phyloP scores from a whole-genome alignment of 2,113 vertebrate species.

The Pygoscelis adeliae region DNA sequence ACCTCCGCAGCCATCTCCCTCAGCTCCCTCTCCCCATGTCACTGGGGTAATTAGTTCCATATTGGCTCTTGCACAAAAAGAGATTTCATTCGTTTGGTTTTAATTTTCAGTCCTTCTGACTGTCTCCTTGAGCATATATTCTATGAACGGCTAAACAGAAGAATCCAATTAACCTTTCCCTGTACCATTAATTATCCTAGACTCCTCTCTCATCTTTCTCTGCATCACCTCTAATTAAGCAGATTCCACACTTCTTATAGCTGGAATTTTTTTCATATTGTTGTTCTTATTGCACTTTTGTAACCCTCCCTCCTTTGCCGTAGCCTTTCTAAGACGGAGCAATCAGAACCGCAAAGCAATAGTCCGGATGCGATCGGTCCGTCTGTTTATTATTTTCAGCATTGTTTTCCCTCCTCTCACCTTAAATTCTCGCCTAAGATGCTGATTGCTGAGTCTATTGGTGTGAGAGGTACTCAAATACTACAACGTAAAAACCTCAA shows the following conservation, averaged over 20 bases:
- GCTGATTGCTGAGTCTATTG: neutral
- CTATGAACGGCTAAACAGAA: constrained; percentile 12
- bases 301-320: neutral
- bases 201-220: neutral
- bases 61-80: neutral
- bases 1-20: neutral
- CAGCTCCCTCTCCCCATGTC: neutral
- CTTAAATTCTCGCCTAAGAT: neutral
- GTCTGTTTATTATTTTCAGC: neutral
- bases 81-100: constrained; percentile 22
- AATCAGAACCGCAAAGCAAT: neutral
- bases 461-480: neutral
- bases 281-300: neutral
- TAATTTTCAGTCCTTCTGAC: constrained; percentile 11
- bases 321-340: neutral
- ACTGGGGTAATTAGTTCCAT: neutral
- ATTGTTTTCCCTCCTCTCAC: neutral
- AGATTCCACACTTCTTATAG: neutral
- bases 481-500: neutral
- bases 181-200: constrained; percentile 24
- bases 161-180: constrained; percentile 54
- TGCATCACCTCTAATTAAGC: constrained; percentile 17
- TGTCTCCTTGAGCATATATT: neutral
- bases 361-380: neutral
- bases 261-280: neutral